Conservation (phyloP, 2,888 invertebrate genomes). For the Tenthredo amoena region DNA sequence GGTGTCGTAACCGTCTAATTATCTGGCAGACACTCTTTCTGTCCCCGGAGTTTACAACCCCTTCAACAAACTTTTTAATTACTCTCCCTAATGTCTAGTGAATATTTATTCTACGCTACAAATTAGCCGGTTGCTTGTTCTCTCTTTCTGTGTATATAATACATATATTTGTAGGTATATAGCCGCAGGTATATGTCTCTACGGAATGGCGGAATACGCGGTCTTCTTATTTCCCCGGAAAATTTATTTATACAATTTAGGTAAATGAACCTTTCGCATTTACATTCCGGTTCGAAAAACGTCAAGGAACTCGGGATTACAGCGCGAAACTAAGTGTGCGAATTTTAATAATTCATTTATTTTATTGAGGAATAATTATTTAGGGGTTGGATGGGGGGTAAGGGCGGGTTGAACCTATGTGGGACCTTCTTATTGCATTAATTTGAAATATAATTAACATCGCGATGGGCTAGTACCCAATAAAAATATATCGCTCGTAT, state of each 20-base stretch:
- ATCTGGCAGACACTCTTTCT: conserved; percentile 66
- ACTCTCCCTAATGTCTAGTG: conserved; percentile 55
- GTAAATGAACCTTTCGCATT: not conserved
- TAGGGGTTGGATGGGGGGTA: not conserved
- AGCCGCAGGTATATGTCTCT: not conserved
- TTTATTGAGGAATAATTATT: not conserved
- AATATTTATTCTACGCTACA: conserved; percentile 47
- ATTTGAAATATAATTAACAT: not conserved
- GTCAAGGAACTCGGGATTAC: not conserved
- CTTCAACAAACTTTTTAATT: conserved; percentile 67
- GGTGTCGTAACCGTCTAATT: conserved; percentile 62
- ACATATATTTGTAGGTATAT: not conserved
- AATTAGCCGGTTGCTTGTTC: conserved; percentile 22
- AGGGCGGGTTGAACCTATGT: not conserved
- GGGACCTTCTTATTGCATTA: not conserved
- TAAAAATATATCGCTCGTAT: no score
- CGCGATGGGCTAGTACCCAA: no score
- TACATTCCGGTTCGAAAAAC: not conserved
- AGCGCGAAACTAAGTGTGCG: not conserved
- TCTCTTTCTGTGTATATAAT: not conserved
- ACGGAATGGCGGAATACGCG: not conserved
- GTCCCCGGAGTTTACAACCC: conserved; percentile 63
- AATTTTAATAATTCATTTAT: conserved; percentile 13
- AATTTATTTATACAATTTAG: not conserved
- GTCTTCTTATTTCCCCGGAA: not conserved